Conservation (phyloP, 2,797 vertebrate genomes). For the Novumbra hubbsi region DNA sequence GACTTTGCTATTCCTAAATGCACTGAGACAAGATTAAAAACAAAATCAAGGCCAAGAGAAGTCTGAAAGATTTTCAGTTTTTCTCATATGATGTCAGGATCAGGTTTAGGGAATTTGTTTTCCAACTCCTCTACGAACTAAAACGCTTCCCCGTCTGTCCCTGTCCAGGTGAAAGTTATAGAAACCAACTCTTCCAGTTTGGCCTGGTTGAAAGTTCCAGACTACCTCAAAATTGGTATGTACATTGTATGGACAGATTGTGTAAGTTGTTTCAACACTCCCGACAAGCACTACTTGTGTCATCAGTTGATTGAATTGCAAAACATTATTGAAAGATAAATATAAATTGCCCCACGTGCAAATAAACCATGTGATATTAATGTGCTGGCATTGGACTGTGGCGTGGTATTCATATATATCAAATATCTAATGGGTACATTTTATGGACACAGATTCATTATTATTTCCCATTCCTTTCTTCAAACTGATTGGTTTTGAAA, state of each 20-base stretch:
- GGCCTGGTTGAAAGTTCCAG: slow-evolving; percentile 21
- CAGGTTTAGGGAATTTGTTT: background rate
- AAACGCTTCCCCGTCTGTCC: slow-evolving; percentile 29
- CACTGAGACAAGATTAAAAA: background rate
- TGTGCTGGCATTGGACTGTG: slow-evolving; percentile 32
- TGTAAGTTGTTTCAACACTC: background rate
- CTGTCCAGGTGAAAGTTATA: slow-evolving; percentile 46
- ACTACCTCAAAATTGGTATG: slow-evolving; percentile 13
- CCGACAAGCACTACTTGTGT: background rate
- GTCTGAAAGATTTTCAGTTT: background rate
- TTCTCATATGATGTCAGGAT: background rate
- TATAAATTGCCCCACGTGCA: background rate
- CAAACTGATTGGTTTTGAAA: slow-evolving; percentile 73
- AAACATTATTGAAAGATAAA: background rate
- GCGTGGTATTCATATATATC: slow-evolving; percentile 57
- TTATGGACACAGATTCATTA: slow-evolving; percentile 59
- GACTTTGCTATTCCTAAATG: background rate
- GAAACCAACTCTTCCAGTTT: slow-evolving; percentile 36
- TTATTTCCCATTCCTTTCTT: slow-evolving; percentile 44
- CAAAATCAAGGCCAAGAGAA: background rate
- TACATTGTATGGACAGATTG: slow-evolving; percentile 17
- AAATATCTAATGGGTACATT: slow-evolving; percentile 61
- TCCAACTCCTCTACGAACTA: background rate
- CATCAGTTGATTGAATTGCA: background rate
- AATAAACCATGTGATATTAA: slow-evolving; percentile 43